phyloP scores from a whole-genome alignment of 2,888 invertebrate species.

The Coenonympha arcania region DNA sequence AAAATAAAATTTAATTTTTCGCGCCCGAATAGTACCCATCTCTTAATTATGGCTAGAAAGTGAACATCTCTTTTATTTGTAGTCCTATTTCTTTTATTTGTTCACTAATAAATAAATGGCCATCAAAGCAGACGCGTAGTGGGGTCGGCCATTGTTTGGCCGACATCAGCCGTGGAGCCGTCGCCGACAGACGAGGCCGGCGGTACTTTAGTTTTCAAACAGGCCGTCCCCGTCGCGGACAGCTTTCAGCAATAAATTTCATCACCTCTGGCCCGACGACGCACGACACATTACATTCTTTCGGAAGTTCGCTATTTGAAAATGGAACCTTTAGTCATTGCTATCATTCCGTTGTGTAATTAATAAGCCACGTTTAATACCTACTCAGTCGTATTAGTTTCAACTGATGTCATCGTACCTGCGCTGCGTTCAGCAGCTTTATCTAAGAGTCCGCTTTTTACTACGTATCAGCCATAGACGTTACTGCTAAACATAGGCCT shows the following conservation, averaged over 20 bases:
- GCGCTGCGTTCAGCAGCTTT: too few species aligned
- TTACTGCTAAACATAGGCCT: too few species aligned
- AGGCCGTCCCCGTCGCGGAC: conserved; percentile 3
- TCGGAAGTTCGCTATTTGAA: not conserved
- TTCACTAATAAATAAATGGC: not conserved
- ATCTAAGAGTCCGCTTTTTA: too few species aligned
- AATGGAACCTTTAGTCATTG: too few species aligned
- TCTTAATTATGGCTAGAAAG: too few species aligned
- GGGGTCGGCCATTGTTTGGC: conserved; percentile 13
- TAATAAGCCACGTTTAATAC: too few species aligned
- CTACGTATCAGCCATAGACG: too few species aligned
- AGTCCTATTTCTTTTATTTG: not conserved
- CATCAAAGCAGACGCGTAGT: not conserved
- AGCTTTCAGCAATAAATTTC: conserved; percentile 9
- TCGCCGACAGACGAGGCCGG: conserved; percentile 13
- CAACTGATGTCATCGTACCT: too few species aligned
- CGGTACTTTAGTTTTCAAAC: conserved; percentile 6
- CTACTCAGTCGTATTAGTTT: too few species aligned
- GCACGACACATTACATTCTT: not conserved
- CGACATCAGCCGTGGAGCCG: conserved; percentile 11
- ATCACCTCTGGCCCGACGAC: not conserved
- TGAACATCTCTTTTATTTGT: not conserved
- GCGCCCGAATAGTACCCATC: too few species aligned
- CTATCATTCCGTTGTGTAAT: too few species aligned
- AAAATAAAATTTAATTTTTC: too few species aligned